Base-by-base conservation (phyloP, 23 tunicate species). In the Halocynthia roretzi region DNA sequence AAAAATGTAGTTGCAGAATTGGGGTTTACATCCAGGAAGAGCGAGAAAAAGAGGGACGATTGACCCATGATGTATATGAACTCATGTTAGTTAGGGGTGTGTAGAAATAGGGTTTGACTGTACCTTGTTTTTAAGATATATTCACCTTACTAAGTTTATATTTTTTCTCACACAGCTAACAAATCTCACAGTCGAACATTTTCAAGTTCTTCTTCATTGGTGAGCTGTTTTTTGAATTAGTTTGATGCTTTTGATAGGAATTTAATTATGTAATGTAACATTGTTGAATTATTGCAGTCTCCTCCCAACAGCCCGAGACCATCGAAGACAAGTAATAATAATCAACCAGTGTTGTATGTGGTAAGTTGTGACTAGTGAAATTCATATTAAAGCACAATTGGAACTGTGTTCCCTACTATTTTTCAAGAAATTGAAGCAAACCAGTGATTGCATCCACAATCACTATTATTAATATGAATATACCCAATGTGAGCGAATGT, bases 301-400 rank as follows among this genome's bases (percentile, higher is more conserved):
- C 78, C 78, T 56, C 78, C 78, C 18, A 74, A 44, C 22, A 74
- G 78, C 56, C 78, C 78, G 20, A 64, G 78, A 17, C 78, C 78
- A 8, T 52, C 10, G 2, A 21, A 50, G 55, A 54, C 55, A 74
- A 64, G 56, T 17, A 54, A 52, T 8, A 64, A 74, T n/a, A 64
- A 74, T 8, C 55, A 74, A 54, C 78, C 78, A 21, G 78, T 74
- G 8, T 74, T 22, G 55, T 74, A 74, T 54, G 78, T 74, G 49
- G 78, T 74, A 48, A 74, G 78, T 71, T 40, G 15, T 2, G 17
- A 67, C 11, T 19, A n/a, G 19, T 31, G 44, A 31, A 4, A 31
- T 31, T 31, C 44, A 31, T 31, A 31, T 0, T 31, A 31, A 0
- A 0, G 4, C 4, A 31, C 4, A 31, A 1, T 0, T 31, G 44